phyloP scores from a whole-genome alignment of 2,113 vertebrate species.

The Petrocephalus zakoni region DNA sequence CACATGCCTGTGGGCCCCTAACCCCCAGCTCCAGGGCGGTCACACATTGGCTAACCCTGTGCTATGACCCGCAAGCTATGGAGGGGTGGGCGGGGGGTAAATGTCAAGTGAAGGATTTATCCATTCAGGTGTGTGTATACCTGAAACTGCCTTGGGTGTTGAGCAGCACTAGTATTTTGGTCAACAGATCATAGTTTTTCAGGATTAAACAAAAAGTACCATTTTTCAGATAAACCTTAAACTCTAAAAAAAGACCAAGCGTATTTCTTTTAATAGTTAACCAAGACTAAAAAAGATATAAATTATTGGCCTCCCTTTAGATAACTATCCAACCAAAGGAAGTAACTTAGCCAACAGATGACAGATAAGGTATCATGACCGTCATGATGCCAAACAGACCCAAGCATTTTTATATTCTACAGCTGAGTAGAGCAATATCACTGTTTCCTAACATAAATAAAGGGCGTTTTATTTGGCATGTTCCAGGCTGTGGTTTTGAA shows the following conservation, averaged over 20 bases:
- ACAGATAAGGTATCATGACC: background rate
- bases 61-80: background rate
- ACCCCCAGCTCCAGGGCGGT: background rate
- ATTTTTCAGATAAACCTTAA: background rate
- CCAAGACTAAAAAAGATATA: background rate
- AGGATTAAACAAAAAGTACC: background rate
- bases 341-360: background rate
- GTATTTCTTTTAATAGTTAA: background rate
- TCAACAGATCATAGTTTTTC: background rate
- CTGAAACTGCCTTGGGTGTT: background rate
- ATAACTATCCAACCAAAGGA: background rate
- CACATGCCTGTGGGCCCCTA: background rate
- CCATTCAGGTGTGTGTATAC: background rate
- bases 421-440: background rate
- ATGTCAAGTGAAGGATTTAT: background rate
- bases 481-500: background rate
- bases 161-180: background rate
- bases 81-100: background rate
- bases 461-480: background rate
- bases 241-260: background rate
- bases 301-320: background rate
- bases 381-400: background rate
- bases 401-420: background rate
- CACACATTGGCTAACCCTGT: background rate
- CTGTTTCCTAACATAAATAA: background rate